Evolutionary conservation across 2,888 invertebrate species (phyloP).

Genomic region (Myopa testacea): DNA sequence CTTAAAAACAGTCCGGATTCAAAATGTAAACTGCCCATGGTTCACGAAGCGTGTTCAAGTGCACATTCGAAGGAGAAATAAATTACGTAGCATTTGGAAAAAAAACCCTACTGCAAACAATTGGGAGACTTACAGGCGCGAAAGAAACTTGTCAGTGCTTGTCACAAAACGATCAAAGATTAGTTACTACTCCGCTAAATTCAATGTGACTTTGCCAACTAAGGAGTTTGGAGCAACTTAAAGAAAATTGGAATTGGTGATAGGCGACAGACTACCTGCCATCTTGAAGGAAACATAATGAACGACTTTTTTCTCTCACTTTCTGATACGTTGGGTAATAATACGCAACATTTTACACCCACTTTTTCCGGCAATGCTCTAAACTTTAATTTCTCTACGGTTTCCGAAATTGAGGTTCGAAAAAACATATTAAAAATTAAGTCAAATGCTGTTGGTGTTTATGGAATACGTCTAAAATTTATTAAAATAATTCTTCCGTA

Average conservation of each 20-base stretch:
- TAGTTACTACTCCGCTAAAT: neutral
- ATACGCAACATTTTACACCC: neutral
- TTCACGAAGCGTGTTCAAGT: neutral
- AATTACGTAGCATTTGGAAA: neutral
- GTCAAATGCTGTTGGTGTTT: neutral
- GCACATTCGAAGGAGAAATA: neutral
- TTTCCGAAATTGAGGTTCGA: neutral
- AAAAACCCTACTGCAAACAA: neutral
- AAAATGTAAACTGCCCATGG: conserved; percentile 3
- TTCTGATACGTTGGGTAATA: neutral
- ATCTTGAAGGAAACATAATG: neutral
- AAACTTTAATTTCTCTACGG: neutral
- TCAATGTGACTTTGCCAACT: neutral
- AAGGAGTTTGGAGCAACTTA: conserved; percentile 7
- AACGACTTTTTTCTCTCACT: neutral
- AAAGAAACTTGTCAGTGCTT: neutral
- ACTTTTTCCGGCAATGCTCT: neutral
- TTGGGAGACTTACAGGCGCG: neutral
- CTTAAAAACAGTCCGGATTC: neutral
- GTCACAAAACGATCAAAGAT: neutral
- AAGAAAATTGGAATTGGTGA: neutral
- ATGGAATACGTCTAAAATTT: neutral
- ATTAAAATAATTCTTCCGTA: too few species aligned
- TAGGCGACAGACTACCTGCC: neutral
- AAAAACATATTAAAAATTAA: neutral